phyloP scores from a whole-genome alignment of 1,140 invertebrate species.

The Hypothenemus hampei region DNA sequence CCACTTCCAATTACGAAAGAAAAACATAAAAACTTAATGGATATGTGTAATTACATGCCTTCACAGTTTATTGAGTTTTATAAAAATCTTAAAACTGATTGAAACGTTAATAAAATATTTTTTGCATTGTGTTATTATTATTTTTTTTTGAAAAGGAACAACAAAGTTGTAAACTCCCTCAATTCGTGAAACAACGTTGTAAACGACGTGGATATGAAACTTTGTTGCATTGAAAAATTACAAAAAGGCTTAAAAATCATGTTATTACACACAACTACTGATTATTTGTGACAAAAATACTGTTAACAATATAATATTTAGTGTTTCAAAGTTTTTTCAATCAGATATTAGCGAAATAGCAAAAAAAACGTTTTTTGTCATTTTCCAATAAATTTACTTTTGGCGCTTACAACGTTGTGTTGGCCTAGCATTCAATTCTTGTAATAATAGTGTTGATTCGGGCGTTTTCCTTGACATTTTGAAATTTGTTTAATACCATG shows the following conservation, averaged over 20 bases:
- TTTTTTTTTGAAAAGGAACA: background rate
- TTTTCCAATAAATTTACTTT: background rate
- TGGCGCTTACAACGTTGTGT: conserved; percentile 3
- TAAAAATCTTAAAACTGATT: background rate
- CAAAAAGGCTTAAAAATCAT: background rate
- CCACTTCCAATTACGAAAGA: background rate
- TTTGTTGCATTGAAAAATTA: background rate
- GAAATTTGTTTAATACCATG: no score
- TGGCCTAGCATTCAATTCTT: background rate
- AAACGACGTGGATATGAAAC: conserved; percentile 1
- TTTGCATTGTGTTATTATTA: background rate
- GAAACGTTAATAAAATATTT: background rate
- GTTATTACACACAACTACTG: background rate
- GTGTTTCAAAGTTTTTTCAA: background rate
- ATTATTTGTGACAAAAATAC: background rate
- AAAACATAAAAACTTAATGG: background rate
- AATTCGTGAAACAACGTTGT: conserved; percentile 1
- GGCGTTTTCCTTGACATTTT: no score
- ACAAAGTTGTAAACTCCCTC: background rate
- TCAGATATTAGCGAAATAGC: background rate
- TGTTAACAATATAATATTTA: background rate
- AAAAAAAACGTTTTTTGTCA: background rate
- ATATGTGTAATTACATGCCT: conserved; percentile 1
- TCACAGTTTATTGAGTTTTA: background rate
- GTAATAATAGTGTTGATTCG: no score